Conservation (phyloP, 2,797 vertebrate species). For the Manis pentadactyla region DNA sequence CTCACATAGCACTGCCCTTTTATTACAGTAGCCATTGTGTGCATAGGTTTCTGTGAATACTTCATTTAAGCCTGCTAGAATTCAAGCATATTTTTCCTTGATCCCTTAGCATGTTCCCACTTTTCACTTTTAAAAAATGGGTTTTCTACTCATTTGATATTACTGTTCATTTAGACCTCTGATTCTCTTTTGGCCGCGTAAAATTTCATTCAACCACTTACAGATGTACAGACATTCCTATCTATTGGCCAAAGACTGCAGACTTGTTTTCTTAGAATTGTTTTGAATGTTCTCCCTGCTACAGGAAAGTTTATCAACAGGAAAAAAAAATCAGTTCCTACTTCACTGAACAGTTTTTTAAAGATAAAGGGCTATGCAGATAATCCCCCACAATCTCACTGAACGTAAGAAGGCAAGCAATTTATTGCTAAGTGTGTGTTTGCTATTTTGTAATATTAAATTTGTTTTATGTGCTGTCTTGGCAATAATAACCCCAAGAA, state of each 20-base stretch:
- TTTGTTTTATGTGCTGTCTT: neutral
- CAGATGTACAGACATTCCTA: neutral
- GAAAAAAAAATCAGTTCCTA: neutral
- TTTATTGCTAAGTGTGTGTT: neutral
- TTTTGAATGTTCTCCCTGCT: slow-evolving; percentile 18
- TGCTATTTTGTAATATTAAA: neutral
- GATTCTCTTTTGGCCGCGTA: neutral
- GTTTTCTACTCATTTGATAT: neutral
- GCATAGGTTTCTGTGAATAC: slow-evolving; percentile 13
- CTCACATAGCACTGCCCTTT: neutral
- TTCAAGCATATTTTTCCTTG: slow-evolving; percentile 34
- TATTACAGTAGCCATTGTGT: neutral
- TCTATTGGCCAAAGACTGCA: neutral
- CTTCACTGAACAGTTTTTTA: neutral
- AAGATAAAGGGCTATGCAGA: neutral
- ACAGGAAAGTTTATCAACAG: neutral
- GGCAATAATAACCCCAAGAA: neutral
- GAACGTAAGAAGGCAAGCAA: neutral
- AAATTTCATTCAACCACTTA: neutral
- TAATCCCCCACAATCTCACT: neutral
- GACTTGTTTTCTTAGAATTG: neutral
- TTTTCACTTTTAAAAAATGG: neutral
- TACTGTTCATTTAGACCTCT: neutral
- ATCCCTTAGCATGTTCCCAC: neutral
- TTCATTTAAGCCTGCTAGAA: neutral